Conservation (phyloP, 2,888 invertebrate genomes). For the Belgica antarctica region DNA sequence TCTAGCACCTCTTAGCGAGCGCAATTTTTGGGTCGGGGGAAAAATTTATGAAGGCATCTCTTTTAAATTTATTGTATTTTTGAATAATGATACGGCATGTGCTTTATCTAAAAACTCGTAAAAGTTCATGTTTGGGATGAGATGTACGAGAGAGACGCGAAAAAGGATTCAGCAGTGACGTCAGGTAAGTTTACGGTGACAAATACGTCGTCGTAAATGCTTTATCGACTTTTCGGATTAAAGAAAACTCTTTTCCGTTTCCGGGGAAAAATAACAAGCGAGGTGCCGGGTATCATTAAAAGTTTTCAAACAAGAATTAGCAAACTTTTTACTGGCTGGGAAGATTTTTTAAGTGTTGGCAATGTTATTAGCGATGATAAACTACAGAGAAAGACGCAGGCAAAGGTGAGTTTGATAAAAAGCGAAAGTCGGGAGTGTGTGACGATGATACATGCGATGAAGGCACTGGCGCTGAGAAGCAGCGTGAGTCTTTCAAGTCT, state of each 20-base stretch:
- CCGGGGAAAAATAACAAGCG: background rate
- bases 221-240: background rate
- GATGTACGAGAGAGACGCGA: background rate
- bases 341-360: too few species aligned
- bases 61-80: constrained; percentile 27
- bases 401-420: constrained; percentile 38
- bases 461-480: background rate
- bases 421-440: background rate
- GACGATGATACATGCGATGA: background rate
- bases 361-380: constrained; percentile 33
- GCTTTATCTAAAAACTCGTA: constrained; percentile 17
- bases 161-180: too few species aligned
- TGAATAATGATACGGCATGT: constrained; percentile 31
- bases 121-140: background rate
- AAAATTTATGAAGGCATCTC: constrained; percentile 30
- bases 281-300: too few species aligned
- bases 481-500: background rate
- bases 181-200: too few species aligned
- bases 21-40: background rate
- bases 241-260: background rate
- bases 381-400: constrained; percentile 2
- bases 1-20: constrained; percentile 8
- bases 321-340: too few species aligned
- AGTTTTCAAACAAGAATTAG: too few species aligned
- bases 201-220: background rate